Base-by-base conservation (phyloP, 2,797 vertebrate genomes). In the Onychomys arenicola region DNA sequence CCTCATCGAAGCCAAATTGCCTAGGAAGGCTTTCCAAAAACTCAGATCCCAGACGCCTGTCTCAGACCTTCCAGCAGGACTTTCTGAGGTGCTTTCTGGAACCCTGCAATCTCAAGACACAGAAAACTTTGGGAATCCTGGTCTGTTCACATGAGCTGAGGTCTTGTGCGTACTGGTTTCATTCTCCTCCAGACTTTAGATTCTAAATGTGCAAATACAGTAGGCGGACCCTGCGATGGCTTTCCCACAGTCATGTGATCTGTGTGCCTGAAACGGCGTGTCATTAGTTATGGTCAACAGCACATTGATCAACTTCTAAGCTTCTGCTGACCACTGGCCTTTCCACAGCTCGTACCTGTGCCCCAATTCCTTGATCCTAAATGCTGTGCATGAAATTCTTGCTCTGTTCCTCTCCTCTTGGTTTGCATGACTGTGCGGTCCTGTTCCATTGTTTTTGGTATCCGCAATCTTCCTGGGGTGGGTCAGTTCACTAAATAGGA, bases 201-300 rank as follows among this genome's bases (percentile, higher is more conserved):
- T 82, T 96, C 57, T 63, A 37, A 76, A 23, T 89, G 17, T 91
- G 17, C 57, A 65, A 29, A 78, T 89, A 27, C 29, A 29, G 82
- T 29, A 55, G 43, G 61, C 32, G 13, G 65, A 46, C 21, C n/a
- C 32, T 61, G 40, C 27, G 49, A 43, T 61, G n/a, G 34, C 49
- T 76, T 67, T 61, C 49, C 43, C 83, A 37, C 55, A 71, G 52
- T 23, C 5, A 1, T 29, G 12, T 12, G 23, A 6, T 61, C 29
- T 1, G 6, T 32, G 5, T 27, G 46, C 5, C 73, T 76, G 49
- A 10, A n/a, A 1, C 73, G 9, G 6, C 11, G 0, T 10, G 12
- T 12, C 2, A 0, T n/a, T 49, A 32, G 12, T 32, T 25, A 3
- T 14, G 12, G 25, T 55, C 55, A 43, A 0, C 59, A 29, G 0